phyloP scores from a whole-genome alignment of 2,113 vertebrate species.

The Gobiocypris rarus region DNA sequence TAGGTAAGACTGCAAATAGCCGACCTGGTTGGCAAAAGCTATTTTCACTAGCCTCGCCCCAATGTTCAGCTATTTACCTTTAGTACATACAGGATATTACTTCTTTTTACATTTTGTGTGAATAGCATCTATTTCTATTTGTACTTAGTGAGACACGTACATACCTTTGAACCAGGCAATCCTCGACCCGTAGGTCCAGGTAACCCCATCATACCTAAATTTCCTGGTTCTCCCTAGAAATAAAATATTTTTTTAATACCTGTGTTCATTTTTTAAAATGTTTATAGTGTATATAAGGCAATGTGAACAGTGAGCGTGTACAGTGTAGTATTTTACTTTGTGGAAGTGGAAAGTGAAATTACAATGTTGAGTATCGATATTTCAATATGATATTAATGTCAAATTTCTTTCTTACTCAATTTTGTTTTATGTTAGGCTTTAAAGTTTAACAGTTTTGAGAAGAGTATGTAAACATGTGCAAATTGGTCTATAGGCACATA shows the following conservation, averaged over 20 bases:
- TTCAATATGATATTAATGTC: no score
- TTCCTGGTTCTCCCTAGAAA: slow-evolving; percentile 76
- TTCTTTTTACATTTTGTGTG: neutral
- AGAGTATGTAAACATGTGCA: no score
- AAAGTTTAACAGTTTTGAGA: no score
- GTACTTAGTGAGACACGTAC: neutral
- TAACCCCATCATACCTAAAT: slow-evolving; percentile 64
- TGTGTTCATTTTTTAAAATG: no score
- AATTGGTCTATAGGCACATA: no score
- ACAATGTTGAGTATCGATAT: no score
- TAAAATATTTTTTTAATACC: neutral
- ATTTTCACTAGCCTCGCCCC: neutral
- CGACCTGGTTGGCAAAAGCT: neutral
- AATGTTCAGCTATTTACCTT: neutral
- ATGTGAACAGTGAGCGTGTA: neutral
- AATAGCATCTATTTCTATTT: neutral
- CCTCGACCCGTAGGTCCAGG: slow-evolving; percentile 68
- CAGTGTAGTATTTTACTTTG: no score
- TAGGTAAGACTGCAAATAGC: neutral
- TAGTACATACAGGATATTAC: neutral
- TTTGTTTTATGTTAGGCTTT: no score
- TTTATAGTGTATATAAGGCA: neutral
- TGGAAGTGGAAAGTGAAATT: no score
- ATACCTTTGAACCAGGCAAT: slow-evolving; percentile 73
- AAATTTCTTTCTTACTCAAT: no score